These are phyloP conservation scores for Rallus crepitans DNA, from an alignment of 2,797 vertebrate species.

Conservation along the genomic window DNA sequence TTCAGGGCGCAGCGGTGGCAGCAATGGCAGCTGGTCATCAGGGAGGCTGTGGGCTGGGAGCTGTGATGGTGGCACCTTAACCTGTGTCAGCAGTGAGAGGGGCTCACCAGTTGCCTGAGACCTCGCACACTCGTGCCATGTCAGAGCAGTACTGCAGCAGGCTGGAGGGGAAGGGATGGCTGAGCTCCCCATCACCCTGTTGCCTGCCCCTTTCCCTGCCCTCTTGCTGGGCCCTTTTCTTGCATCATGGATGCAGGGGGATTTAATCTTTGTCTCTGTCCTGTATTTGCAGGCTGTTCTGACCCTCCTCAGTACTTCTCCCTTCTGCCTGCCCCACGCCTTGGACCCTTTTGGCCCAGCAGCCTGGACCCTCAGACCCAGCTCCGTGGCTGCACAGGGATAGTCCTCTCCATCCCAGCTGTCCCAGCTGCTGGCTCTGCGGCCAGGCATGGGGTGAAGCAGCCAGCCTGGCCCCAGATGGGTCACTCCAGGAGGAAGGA, in stretches of 20 bases:
- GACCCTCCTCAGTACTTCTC: rapidly evolving
- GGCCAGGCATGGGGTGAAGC: background rate
- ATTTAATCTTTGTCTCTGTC: background rate
- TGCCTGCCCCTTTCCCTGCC: background rate
- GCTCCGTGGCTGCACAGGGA: background rate
- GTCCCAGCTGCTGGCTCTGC: background rate
- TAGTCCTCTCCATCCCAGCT: background rate
- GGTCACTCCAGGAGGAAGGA: background rate
- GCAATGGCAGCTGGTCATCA: rapidly evolving
- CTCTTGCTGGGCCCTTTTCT: background rate
- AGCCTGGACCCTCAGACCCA: background rate
- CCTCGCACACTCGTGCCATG: rapidly evolving
- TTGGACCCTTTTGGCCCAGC: background rate
- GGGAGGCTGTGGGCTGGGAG: background rate
- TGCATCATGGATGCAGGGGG: background rate
- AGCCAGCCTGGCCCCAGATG: background rate
- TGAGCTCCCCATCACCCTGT: background rate
- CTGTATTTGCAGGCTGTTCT: background rate
- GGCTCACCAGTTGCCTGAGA: background rate
- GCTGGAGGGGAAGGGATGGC: background rate
- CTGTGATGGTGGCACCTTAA: background rate
- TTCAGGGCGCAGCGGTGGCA: background rate
- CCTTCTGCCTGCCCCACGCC: background rate
- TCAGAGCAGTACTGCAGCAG: too few species aligned
- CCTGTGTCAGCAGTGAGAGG: background rate